Base-by-base conservation (phyloP, 2,888 invertebrate species). In the Polymixis flavicincta region DNA sequence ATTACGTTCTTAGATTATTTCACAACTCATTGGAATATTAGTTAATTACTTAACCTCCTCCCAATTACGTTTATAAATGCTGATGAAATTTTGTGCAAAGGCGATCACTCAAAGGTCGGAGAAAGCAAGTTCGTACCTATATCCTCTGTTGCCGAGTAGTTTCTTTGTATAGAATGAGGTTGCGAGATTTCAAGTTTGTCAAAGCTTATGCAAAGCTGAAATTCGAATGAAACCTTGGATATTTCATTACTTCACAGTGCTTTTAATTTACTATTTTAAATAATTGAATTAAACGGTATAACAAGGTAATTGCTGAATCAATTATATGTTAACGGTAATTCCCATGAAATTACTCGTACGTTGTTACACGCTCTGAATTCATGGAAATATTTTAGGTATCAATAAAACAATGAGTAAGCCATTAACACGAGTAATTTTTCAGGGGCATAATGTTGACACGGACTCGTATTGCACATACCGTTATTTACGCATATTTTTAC, bases 391-490 rank as follows among this genome's bases (percentile, higher is more conserved):
- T 67, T 67, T 66, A 80, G 61, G 72, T 77, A 83, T 81, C 57
- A 79, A 75, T 83, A 81, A 85, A 86, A 76, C 82, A 86, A 89
- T 91, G 90, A 90, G 78, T 89, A 88, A 90, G 74, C 52, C 64
- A 64, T 76, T 67, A 83, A 74, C 82, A 85, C 83, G 14, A 37
- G 57, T 66, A 76, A 48, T 32, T 77, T 88, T 90, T 89, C 89
- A 90, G 87, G 85, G 88, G 86, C 88, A 86, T 60, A 85, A 82
- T 82, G 74, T 81, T 82, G 78, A 85, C 85, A 87, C 78, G 71
- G 68, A 76, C 80, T 82, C 80, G 81, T 82, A 76, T 71, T 48
- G 82, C 78, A 78, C 71, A 74, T 79, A 81, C 85, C 69, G 87
- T 89, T 89, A 90, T 89, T 87, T 84, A 87, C 87, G 75, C 80